Evolutionary conservation across 2,888 invertebrate species (phyloP).

Genomic region (Caenorhabditis virilis): DNA sequence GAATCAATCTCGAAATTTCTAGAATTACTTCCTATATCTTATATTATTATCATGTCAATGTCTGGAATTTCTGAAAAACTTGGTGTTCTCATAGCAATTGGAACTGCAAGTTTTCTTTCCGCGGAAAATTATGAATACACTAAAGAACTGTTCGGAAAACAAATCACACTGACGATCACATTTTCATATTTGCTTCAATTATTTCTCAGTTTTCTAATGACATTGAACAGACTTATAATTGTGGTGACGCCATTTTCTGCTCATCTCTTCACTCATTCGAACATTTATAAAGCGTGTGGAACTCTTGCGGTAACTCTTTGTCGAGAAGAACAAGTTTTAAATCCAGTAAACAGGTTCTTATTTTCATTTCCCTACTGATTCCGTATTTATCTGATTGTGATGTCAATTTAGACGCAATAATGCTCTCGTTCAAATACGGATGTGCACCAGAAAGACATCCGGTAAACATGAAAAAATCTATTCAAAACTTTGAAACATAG

Average conservation of each 20-base stretch:
- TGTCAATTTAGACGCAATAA: neutral
- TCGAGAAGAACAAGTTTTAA: neutral
- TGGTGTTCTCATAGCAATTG: neutral
- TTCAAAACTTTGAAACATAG: too few relatives aligned
- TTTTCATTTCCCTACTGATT: neutral
- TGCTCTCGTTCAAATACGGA: neutral
- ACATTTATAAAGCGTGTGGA: neutral
- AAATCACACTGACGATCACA: too few relatives aligned
- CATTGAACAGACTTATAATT: neutral
- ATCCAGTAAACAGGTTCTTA: neutral
- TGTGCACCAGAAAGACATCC: slow-evolving; percentile 3
- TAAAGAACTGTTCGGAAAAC: too few relatives aligned
- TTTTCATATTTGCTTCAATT: neutral
- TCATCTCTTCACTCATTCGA: neutral
- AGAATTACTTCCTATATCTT: neutral
- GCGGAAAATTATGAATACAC: neutral
- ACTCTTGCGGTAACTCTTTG: neutral
- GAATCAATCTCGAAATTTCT: too few relatives aligned
- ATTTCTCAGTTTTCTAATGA: slow-evolving; percentile 2
- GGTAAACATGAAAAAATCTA: too few relatives aligned
- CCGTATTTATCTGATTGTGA: neutral
- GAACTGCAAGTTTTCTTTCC: neutral
- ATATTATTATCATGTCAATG: neutral
- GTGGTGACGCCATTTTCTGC: neutral
- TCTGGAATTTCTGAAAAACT: neutral